Evolutionary conservation across 2,113 vertebrate species (phyloP), one percentile per base, ranked within the genome.

Genomic region (Mesoclemmys tuberculata): DNA sequence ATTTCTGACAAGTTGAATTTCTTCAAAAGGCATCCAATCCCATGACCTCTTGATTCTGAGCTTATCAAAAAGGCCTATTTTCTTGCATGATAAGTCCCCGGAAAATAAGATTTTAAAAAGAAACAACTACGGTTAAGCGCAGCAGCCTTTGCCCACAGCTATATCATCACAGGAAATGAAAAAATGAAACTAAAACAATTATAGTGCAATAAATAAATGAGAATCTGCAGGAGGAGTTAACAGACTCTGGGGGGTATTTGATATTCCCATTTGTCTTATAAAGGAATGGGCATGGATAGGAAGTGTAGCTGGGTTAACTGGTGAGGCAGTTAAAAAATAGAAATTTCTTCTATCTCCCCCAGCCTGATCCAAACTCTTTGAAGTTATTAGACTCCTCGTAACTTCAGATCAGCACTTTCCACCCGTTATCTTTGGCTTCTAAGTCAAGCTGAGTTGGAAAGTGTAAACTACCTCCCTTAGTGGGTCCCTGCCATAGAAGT

Each of bases 61-160:
- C 88, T 91, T 68, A 86, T 90, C 91, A 88, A 46, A 92, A 83
- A 56, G 80, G 26, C 31, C 89, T 84, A 5, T 88, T 85, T 21
- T 81, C 12, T 48, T 89, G 78, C 11, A 27, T 46, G 48, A 51
- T 84, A 92, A 86, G 88, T 71, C 87, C 52, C 78, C 92, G 85
- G 52, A 90, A 93, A 82, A 0, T n/a, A 68, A 49, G 51, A 27
- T 44, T 27, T 75, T 71, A 85, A 24, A 16, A 68, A 11, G 61
- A 85, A 91, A 75, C 10, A 27, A 14, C 29, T 68, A 68, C 0
- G 24, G 21, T 18, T 4, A 51, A 84, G 82, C 88, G 27, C 64
- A 31, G 22, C 61, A 29, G 80, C 18, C 10, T 61, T 82, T 61
- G 41, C 55, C 41, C 29, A 44, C 8, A 48, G 54, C 41, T 21